These are phyloP conservation scores for Scortum barcoo DNA, from an alignment of 2,113 vertebrate species.

Conservation along the genomic window DNA sequence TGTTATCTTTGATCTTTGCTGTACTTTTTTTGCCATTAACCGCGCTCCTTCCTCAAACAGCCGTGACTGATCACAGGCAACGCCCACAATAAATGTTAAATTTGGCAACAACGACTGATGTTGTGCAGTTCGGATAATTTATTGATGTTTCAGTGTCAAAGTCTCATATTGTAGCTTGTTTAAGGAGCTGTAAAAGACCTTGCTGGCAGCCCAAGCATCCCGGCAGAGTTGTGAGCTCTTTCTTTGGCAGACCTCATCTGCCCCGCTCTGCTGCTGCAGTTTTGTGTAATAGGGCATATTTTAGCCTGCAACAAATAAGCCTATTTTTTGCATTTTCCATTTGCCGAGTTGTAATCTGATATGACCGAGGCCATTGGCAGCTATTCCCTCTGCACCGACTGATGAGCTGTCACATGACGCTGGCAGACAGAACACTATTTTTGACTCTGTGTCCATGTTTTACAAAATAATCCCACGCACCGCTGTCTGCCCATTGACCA, in stretches of 20 bases:
- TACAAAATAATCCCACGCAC: constrained; percentile 62
- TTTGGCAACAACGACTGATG: background rate
- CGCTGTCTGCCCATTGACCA: constrained; percentile 57
- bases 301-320: constrained; percentile 41
- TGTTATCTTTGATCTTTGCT: background rate
- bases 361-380: constrained; percentile 14
- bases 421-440: constrained; percentile 4
- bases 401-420: constrained; percentile 53
- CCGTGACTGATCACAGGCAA: background rate
- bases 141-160: background rate
- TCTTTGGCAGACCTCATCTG: constrained; percentile 18
- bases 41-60: background rate
- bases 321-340: constrained; percentile 49
- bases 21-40: background rate
- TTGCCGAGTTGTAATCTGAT: constrained; percentile 58
- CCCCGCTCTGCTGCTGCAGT: constrained; percentile 21
- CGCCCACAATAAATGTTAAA: background rate
- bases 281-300: constrained; percentile 41
- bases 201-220: background rate
- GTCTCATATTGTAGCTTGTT: background rate
- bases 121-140: background rate
- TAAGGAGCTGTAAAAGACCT: background rate
- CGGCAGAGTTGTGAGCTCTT: constrained; percentile 7
- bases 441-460: constrained; percentile 34
- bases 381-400: constrained; percentile 12